phyloP scores from a whole-genome alignment of 2,888 invertebrate genomes.

The Drosophila mettleri region DNA sequence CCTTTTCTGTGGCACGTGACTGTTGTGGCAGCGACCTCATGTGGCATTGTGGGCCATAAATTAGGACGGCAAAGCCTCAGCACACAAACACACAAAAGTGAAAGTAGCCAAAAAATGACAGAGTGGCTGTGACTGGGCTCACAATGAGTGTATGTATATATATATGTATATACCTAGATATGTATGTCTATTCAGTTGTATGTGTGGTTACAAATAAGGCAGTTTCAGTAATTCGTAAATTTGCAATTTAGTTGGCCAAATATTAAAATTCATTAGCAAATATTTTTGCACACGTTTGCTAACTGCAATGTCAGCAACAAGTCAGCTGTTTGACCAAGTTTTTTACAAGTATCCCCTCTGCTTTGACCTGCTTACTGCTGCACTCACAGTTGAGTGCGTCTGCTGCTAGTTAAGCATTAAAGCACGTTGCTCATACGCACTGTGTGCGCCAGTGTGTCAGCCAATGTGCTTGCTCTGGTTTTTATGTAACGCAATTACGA shows the following conservation, averaged over 20 bases:
- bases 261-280: conserved; percentile 42
- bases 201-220: conserved; percentile 31
- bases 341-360: background rate
- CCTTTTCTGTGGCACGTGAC: conserved; percentile 53
- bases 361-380: background rate
- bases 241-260: conserved; percentile 39
- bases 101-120: conserved; percentile 38
- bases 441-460: conserved; percentile 13
- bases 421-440: conserved; percentile 43
- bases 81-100: conserved; percentile 31
- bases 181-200: background rate
- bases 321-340: conserved; percentile 34
- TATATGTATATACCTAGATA: background rate
- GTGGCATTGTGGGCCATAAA: conserved; percentile 47
- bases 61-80: conserved; percentile 32
- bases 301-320: conserved; percentile 50
- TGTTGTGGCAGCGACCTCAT: conserved; percentile 46
- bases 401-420: conserved; percentile 24
- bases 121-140: conserved; percentile 33
- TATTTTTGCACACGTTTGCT: conserved; percentile 15
- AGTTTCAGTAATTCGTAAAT: conserved; percentile 25
- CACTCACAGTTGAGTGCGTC: conserved; percentile 19
- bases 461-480: background rate
- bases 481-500: conserved; percentile 26
- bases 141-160: background rate